Base-by-base conservation (phyloP, 2,888 invertebrate species). In the Polymixis lichenea region DNA sequence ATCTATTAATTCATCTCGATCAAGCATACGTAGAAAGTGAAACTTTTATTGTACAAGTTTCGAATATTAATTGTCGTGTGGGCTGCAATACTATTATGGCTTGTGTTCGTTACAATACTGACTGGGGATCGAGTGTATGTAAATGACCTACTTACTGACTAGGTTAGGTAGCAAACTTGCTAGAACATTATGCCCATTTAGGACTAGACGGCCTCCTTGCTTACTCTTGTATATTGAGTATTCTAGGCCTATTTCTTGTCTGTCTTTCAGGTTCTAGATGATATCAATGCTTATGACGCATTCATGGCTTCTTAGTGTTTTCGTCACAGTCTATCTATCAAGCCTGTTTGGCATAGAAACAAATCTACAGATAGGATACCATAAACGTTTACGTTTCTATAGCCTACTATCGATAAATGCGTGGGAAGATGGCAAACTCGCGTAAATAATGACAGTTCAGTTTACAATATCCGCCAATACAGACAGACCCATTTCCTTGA, bases 21-120 rank as follows among this genome's bases (percentile, higher is more conserved):
- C 64, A 77, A 71, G 58, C 73, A 65, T 77, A 76, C 84, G 91
- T 91, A 85, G 90, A 95, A 95, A 95, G 95, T 94, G 95, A 95
- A 95, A 95, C 92, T 90, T 89, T 86, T 90, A 89, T 88, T 84
- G 90, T 89, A 90, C 92, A 83, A 90, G 92, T 91, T 92, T 90
- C 88, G 91, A 91, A 94, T 93, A 90, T 84, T 91, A 92, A 94
- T 91, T 86, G 90, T 84, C 72, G 90, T 88, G 94, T 93, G 88
- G 92, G 93, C 60, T 19, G 86, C 78, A 75, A 76, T 75, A 38
- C 25, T 69, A 13, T 77, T 77, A 85, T 62, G 66, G 46, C 61
- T 56, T 53, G 55, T 25, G 46, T 61, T 85, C n/a, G 67, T n/a
- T 72, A 69, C 25, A 53, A 56, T 58, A 67, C 53, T 55, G 43